Evolutionary conservation across 2,888 invertebrate species (phyloP).

Genomic region (Aphodius sticticus): DNA sequence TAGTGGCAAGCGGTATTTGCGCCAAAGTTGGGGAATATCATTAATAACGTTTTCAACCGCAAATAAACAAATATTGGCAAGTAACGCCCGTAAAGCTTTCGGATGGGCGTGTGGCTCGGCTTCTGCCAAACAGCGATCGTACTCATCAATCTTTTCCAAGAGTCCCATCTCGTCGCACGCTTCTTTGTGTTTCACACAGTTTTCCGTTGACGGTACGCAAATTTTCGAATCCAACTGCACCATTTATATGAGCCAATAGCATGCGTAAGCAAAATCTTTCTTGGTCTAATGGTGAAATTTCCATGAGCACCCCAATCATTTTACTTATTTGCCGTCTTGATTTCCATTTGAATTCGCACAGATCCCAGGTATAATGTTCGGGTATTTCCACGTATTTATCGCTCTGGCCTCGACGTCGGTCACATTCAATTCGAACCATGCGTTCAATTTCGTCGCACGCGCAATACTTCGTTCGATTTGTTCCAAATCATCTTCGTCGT

Average conservation of each 20-base stretch:
- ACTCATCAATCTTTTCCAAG: not conserved
- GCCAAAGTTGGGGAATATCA: not conserved
- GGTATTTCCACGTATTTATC: conserved; percentile 44
- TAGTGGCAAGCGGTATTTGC: not conserved
- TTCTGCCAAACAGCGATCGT: conserved; percentile 14
- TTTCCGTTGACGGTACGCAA: too few species aligned
- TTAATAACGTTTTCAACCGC: conserved; percentile 6
- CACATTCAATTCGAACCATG: conserved; percentile 45
- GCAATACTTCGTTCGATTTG: conserved; percentile 34
- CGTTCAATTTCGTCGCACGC: conserved; percentile 38
- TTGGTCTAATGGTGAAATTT: not conserved
- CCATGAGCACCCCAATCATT: not conserved
- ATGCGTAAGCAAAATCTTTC: not conserved
- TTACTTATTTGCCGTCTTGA: conserved; percentile 5
- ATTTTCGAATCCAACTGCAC: too few species aligned
- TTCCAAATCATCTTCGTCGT: conserved; percentile 32
- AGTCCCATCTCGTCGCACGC: not conserved
- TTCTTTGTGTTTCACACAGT: too few species aligned
- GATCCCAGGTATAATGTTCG: conserved; percentile 8
- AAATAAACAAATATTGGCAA: conserved; percentile 14
- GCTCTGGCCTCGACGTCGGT: conserved; percentile 39
- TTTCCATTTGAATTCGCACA: not conserved
- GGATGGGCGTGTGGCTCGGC: not conserved
- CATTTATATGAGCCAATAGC: too few species aligned
- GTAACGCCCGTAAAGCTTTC: not conserved